phyloP scores from a whole-genome alignment of 2,113 vertebrate genomes.

The Misgurnus mizolepis region DNA sequence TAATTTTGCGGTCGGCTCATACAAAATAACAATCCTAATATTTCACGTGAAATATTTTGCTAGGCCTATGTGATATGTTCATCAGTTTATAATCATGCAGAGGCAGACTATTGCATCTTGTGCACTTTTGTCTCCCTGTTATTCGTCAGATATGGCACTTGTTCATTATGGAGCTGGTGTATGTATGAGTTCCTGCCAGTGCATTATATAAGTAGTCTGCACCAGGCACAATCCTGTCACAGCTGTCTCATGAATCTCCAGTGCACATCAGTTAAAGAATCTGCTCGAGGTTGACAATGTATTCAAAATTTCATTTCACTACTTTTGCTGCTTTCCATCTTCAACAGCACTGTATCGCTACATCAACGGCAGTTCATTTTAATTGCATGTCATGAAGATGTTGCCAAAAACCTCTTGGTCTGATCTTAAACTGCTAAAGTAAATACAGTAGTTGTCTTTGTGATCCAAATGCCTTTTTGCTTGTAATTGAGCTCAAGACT shows the following conservation, averaged over 20 bases:
- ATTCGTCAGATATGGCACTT: neutral
- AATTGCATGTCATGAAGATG: neutral
- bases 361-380: neutral
- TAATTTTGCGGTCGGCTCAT: slow-evolving; percentile 17
- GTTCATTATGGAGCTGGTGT: slow-evolving; percentile 6
- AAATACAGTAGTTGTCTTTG: neutral
- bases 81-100: slow-evolving; percentile 20
- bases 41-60: slow-evolving; percentile 28
- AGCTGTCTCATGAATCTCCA: slow-evolving; percentile 1
- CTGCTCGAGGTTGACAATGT: neutral
- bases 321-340: neutral
- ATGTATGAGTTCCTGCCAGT: slow-evolving; percentile 30
- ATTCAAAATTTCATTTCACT: neutral
- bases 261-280: slow-evolving; percentile 25
- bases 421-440: neutral
- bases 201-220: neutral
- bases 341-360: neutral
- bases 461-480: slow-evolving; percentile 29
- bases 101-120: slow-evolving; percentile 5
- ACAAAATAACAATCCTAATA: neutral
- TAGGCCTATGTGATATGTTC: slow-evolving; percentile 32
- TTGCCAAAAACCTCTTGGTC: neutral
- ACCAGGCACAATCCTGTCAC: neutral
- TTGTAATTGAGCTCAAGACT: slow-evolving; percentile 39
- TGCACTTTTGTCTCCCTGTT: slow-evolving; percentile 9